These are phyloP conservation scores for Conistra vaccinii DNA, from an alignment of 2,888 invertebrate genomes.

Conservation along the genomic window DNA sequence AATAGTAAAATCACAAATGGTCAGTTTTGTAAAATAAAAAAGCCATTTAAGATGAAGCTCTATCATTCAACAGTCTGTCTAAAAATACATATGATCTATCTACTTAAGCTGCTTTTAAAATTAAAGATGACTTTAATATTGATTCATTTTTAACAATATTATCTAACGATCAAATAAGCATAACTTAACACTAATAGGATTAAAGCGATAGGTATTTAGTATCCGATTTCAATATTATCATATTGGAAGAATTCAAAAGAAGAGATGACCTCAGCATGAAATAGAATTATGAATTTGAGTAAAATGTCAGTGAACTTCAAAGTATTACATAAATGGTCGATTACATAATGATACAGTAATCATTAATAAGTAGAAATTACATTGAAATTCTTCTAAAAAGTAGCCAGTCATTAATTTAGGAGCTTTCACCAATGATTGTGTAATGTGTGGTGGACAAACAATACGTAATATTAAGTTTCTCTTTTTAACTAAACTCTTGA, in stretches of 20 bases:
- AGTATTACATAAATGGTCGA: constrained; percentile 52
- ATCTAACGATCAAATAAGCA: constrained; percentile 20
- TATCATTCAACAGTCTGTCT: not conserved
- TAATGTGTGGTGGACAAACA: constrained; percentile 72
- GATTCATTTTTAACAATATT: constrained; percentile 14
- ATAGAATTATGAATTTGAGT: constrained; percentile 16
- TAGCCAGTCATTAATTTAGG: constrained; percentile 74
- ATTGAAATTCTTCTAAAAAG: constrained; percentile 71
- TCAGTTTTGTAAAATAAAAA: not conserved
- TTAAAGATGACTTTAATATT: not conserved
- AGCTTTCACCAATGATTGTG: constrained; percentile 74
- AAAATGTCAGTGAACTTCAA: constrained; percentile 46
- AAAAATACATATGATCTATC: not conserved
- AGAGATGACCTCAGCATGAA: constrained; percentile 17
- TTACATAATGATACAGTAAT: constrained; percentile 67
- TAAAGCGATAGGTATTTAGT: constrained; percentile 7
- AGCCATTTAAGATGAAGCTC: not conserved
- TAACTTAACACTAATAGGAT: constrained; percentile 15
- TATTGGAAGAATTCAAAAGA: constrained; percentile 1
- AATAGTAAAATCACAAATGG: not conserved
- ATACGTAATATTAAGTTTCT: constrained; percentile 73
- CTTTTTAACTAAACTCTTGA: constrained; percentile 66
- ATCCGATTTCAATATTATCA: constrained; percentile 23
- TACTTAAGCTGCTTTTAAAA: not conserved
- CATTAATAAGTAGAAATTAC: constrained; percentile 70